These are phyloP conservation scores for Athetis lepigone DNA, from an alignment of 2,888 invertebrate genomes.

Conservation along the genomic window DNA sequence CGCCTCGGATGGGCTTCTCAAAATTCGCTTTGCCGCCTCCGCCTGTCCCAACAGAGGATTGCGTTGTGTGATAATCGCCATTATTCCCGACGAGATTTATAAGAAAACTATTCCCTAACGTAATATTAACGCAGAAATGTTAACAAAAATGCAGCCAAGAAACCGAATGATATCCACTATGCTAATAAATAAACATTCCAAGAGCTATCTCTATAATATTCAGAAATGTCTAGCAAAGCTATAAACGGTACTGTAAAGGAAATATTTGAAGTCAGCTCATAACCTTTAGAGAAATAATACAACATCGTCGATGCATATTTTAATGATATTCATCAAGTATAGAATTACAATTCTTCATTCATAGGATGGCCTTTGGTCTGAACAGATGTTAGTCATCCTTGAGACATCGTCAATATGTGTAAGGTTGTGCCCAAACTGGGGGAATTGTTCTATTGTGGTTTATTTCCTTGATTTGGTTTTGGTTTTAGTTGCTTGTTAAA, in stretches of 20 bases:
- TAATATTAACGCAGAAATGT: background rate
- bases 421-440: conserved; percentile 28
- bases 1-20: too few relatives aligned
- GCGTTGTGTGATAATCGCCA: too few relatives aligned
- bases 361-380: conserved; percentile 37
- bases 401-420: conserved; percentile 19
- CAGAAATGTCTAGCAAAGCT: conserved; percentile 24
- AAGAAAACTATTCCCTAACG: background rate
- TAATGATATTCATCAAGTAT: conserved; percentile 53
- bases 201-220: conserved; percentile 13
- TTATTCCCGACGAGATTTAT: too few relatives aligned
- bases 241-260: conserved; percentile 43
- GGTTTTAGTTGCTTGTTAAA: too few relatives aligned
- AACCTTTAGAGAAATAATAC: conserved; percentile 56
- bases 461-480: background rate
- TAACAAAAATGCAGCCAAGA: background rate
- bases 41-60: too few relatives aligned
- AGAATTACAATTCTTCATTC: conserved; percentile 44
- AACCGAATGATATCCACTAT: conserved; percentile 15
- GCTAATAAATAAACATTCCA: conserved; percentile 15
- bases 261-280: conserved; percentile 41
- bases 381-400: conserved; percentile 34
- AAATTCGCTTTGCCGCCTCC: too few relatives aligned
- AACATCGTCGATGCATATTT: conserved; percentile 40
- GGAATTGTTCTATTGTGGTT: background rate